A percentile compares a stretch with the other conserved stretches of the same genome.
Conservation (phyloP, 2,113 vertebrate species). For the Lota lota region DNA sequence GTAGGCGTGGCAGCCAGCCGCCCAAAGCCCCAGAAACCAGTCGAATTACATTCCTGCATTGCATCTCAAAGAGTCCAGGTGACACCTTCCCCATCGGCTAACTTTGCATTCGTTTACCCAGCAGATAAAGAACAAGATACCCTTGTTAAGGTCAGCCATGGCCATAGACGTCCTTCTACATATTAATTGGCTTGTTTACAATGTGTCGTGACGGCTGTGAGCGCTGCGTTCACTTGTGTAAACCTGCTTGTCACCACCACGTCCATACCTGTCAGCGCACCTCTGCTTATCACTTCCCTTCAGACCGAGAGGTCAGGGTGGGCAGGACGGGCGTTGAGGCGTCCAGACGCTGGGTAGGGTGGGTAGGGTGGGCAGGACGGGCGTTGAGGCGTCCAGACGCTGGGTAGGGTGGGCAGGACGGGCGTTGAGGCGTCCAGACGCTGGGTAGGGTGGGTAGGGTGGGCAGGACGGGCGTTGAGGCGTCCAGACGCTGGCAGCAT, state of each 20-base stretch:
- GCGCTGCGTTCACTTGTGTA: slow-evolving; percentile 21
- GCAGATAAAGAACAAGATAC: no score
- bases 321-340: no score
- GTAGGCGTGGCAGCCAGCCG: background rate
- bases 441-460: slow-evolving; percentile 5
- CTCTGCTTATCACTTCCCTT: slow-evolving; percentile 21
- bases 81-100: background rate
- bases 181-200: slow-evolving; percentile 8
- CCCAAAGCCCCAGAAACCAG: slow-evolving; percentile 32
- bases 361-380: background rate
- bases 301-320: slow-evolving; percentile 18
- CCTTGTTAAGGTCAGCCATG: no score
- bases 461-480: background rate
- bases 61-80: background rate
- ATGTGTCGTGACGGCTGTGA: background rate
- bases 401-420: slow-evolving; percentile 11
- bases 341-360: no score
- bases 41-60: slow-evolving; percentile 36
- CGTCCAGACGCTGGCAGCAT: background rate
- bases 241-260: slow-evolving; percentile 34
- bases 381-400: no score
- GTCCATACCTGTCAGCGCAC: slow-evolving; percentile 30
- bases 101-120: no score
- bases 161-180: slow-evolving; percentile 9
- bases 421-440: no score